phyloP scores from a whole-genome alignment of 2,113 vertebrate species.

The Zootoca vivipara region DNA sequence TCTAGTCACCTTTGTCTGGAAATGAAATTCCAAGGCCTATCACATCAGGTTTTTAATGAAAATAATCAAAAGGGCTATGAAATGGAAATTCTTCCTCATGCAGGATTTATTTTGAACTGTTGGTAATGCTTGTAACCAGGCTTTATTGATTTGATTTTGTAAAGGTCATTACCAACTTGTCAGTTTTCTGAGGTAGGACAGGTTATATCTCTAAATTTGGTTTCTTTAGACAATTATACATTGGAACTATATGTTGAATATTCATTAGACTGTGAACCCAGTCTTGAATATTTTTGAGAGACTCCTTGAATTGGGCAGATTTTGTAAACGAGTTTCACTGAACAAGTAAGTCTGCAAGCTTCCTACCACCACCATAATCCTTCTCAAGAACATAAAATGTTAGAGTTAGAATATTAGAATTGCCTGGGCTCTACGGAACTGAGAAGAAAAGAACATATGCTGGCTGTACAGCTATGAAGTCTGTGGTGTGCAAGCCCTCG shows the following conservation, averaged over 20 bases:
- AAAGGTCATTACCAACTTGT: neutral
- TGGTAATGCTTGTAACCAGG: neutral
- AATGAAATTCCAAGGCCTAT: neutral
- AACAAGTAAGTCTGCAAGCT: neutral
- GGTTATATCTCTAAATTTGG: neutral
- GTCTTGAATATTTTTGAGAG: neutral
- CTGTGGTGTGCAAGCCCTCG: neutral
- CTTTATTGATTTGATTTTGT: neutral
- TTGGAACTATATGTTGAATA: neutral
- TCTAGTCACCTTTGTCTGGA: neutral
- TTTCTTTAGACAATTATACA: neutral
- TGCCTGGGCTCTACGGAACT: neutral
- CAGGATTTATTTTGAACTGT: neutral
- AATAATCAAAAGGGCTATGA: neutral
- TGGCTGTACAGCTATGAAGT: neutral
- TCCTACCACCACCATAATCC: neutral
- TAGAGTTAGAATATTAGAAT: neutral
- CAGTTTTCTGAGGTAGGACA: neutral
- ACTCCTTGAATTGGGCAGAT: neutral
- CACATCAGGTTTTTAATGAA: neutral
- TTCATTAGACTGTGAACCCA: neutral
- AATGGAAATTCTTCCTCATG: neutral
- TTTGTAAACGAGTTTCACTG: neutral
- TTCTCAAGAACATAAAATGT: neutral
- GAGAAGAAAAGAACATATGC: neutral